Percentiles rank a stretch among this genome's conserved stretches.
These are phyloP conservation scores for Elysia chlorotica DNA, from an alignment of 1,140 invertebrate species.

Conservation along the genomic window DNA sequence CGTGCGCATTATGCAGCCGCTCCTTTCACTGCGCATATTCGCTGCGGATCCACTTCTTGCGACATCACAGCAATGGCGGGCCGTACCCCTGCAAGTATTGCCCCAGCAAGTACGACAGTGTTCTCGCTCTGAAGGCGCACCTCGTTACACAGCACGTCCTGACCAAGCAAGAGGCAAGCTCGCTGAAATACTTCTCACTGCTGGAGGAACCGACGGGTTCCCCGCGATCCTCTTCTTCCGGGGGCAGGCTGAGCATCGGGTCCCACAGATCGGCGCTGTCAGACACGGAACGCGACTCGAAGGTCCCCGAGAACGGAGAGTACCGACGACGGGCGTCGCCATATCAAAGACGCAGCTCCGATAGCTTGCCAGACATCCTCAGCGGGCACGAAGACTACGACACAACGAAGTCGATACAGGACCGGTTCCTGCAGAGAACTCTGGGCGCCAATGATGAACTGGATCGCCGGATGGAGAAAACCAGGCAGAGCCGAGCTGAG, in stretches of 20 bases:
- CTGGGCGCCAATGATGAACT: too few relatives aligned
- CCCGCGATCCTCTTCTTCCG: too few relatives aligned
- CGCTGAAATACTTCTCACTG: slow-evolving; percentile 13
- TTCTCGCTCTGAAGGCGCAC: background rate
- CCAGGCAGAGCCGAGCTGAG: too few relatives aligned
- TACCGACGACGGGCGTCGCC: background rate
- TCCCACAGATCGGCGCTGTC: background rate
- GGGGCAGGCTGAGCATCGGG: background rate
- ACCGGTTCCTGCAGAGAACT: too few relatives aligned
- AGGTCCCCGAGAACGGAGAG: too few relatives aligned
- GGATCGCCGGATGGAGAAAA: too few relatives aligned
- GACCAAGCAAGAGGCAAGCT: slow-evolving; percentile 6
- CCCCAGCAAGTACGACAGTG: background rate
- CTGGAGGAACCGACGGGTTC: too few relatives aligned
- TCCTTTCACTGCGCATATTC: slow-evolving; percentile 16
- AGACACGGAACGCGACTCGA: slow-evolving; percentile 8
- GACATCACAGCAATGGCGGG: slow-evolving; percentile 13
- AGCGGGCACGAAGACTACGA: slow-evolving; percentile 88
- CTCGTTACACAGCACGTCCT: slow-evolving; percentile 4
- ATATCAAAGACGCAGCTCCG: slow-evolving; percentile 9
- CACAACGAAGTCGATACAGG: slow-evolving; percentile 69
- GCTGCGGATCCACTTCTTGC: slow-evolving; percentile 7
- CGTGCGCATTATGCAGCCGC: slow-evolving; percentile 3
- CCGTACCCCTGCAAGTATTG: slow-evolving; percentile 21
- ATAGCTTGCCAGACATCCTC: slow-evolving; percentile 57